Conservation (phyloP, 1,140 invertebrate species). For the Drosophila bipectinata region DNA sequence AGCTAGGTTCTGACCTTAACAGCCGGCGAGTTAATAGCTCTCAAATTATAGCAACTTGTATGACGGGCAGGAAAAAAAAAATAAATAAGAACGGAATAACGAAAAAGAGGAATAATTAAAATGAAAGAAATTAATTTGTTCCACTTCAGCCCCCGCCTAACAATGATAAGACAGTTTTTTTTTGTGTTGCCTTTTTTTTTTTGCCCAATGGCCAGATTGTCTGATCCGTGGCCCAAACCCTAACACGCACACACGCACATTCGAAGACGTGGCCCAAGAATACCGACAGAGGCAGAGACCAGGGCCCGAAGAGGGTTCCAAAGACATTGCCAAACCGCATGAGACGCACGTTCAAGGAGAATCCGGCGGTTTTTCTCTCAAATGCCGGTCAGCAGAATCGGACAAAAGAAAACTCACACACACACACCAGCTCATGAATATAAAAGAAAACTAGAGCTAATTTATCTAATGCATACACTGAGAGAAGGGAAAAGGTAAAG, state of each 20-base stretch:
- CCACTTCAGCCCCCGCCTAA: constrained; percentile 79
- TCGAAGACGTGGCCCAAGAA: constrained; percentile 25
- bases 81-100: constrained; percentile 1
- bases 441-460: constrained; percentile 58
- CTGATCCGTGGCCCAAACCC: constrained; percentile 61
- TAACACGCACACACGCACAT: constrained; percentile 9
- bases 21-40: constrained; percentile 61
- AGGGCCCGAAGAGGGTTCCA: background rate
- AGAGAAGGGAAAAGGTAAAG: background rate
- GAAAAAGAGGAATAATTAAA: constrained; percentile 58
- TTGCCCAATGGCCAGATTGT: constrained; percentile 38
- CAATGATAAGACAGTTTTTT: constrained; percentile 69
- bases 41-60: constrained; percentile 67
- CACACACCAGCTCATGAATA: background rate
- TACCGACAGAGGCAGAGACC: background rate
- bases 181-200: constrained; percentile 15
- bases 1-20: constrained; percentile 46
- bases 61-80: constrained; percentile 29
- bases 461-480: constrained; percentile 60
- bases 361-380: constrained; percentile 24
- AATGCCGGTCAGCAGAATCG: constrained; percentile 21
- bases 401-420: constrained; percentile 6
- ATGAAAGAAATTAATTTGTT: constrained; percentile 79
- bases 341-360: constrained; percentile 53
- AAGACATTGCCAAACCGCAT: constrained; percentile 31